These are phyloP conservation scores for Cephus sareptanus DNA, from an alignment of 2,888 invertebrate genomes.

Conservation along the genomic window DNA sequence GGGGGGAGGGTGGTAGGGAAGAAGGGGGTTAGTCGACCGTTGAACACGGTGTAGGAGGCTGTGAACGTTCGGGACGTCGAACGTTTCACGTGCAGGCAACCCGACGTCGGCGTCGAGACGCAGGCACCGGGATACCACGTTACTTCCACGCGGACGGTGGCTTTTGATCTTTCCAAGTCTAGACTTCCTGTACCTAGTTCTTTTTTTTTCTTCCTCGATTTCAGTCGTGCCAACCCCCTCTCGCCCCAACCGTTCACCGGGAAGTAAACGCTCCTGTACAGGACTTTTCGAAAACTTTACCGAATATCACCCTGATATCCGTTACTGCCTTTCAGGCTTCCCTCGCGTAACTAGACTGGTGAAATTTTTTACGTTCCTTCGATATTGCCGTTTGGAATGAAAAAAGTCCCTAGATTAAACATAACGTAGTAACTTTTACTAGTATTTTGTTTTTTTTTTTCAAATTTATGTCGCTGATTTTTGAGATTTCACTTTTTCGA, in stretches of 20 bases:
- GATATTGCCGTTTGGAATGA: no score
- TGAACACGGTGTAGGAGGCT: slow-evolving; percentile 7
- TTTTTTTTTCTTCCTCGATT: slow-evolving; percentile 30
- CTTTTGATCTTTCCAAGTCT: slow-evolving; percentile 58
- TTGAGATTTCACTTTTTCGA: no score
- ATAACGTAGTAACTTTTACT: no score
- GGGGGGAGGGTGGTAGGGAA: slow-evolving; percentile 1
- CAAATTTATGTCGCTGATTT: no score
- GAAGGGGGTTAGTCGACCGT: slow-evolving; percentile 15
- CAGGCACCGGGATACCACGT: slow-evolving; percentile 45
- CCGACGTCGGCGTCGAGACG: slow-evolving; percentile 31
- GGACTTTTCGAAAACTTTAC: slow-evolving; percentile 56
- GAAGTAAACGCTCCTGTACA: slow-evolving; percentile 47
- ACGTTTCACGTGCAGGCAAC: background rate
- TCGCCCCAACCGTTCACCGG: slow-evolving; percentile 21
- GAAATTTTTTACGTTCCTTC: no score
- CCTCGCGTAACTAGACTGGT: no score
- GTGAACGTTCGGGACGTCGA: slow-evolving; percentile 11
- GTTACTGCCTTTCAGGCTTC: slow-evolving; percentile 19
- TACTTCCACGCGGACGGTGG: slow-evolving; percentile 56
- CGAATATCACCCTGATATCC: slow-evolving; percentile 47
- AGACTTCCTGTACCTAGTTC: slow-evolving; percentile 46
- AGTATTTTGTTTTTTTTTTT: no score
- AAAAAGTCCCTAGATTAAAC: no score
- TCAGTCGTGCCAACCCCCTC: slow-evolving; percentile 28